A percentile compares a stretch with the other conserved stretches of the same genome.
Conservation (phyloP, 2,113 vertebrate genomes). For the Haemorhous mexicanus region DNA sequence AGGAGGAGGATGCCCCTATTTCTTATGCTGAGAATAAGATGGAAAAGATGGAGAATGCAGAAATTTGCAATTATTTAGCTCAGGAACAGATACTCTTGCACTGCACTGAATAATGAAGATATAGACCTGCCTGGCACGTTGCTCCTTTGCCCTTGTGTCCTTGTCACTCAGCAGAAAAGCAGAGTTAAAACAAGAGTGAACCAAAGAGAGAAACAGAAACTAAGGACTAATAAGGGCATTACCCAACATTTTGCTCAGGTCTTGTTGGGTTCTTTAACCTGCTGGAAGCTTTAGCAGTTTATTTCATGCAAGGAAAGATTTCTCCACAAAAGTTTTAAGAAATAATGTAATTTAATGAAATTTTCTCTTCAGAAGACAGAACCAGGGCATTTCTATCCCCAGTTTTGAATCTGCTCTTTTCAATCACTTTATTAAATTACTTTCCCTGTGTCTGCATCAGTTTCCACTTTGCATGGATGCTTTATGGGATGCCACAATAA, state of each 20-base stretch:
- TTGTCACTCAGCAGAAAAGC: background rate
- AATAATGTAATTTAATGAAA: background rate
- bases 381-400: background rate
- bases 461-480: fast-evolving
- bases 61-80: background rate
- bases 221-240: background rate
- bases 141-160: background rate
- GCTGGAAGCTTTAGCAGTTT: background rate
- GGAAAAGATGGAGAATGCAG: background rate
- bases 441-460: background rate
- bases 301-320: background rate
- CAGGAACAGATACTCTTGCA: background rate
- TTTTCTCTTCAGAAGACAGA: background rate
- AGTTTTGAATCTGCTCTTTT: background rate
- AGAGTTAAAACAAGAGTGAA: background rate
- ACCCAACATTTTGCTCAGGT: background rate
- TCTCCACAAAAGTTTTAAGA: background rate
- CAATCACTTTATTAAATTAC: background rate
- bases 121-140: background rate
- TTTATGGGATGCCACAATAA: background rate
- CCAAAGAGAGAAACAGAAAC: background rate
- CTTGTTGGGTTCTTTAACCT: background rate
- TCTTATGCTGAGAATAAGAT: background rate
- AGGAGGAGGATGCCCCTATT: background rate
- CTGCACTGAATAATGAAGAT: background rate